phyloP scores from a whole-genome alignment of 2,888 invertebrate species.

The Brassicogethes aeneus region DNA sequence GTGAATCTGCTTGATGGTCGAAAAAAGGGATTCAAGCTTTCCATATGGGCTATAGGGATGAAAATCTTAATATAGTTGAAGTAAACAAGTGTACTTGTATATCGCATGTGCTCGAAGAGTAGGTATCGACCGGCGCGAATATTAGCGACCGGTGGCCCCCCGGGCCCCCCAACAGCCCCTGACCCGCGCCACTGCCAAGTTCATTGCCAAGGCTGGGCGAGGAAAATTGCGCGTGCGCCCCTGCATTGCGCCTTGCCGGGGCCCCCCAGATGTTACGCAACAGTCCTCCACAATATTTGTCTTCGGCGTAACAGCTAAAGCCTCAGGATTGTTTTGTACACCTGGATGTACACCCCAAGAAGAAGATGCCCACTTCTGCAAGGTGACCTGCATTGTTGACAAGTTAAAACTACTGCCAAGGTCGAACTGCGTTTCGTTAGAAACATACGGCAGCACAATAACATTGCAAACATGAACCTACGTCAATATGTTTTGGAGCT shows the following conservation, averaged over 20 bases:
- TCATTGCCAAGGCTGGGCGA: slow-evolving; percentile 73
- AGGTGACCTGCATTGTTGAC: slow-evolving; percentile 35
- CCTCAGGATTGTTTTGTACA: background rate
- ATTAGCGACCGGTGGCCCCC: slow-evolving; percentile 14
- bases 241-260: slow-evolving; percentile 51
- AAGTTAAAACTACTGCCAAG: slow-evolving; percentile 29
- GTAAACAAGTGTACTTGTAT: too few species aligned
- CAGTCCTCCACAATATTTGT: slow-evolving; percentile 9
- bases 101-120: too few species aligned
- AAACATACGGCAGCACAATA: slow-evolving; percentile 9
- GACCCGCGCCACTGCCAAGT: slow-evolving; percentile 48
- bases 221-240: slow-evolving; percentile 47
- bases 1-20: too few species aligned
- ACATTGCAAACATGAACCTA: slow-evolving; percentile 10
- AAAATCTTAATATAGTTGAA: too few species aligned
- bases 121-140: too few species aligned
- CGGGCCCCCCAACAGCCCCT: slow-evolving; percentile 9
- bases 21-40: too few species aligned
- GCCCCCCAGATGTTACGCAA: slow-evolving; percentile 12
- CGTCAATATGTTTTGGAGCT: too few species aligned
- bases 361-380: slow-evolving; percentile 23
- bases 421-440: slow-evolving; percentile 21
- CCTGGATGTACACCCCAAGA: slow-evolving; percentile 14
- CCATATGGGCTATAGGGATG: too few species aligned
- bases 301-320: slow-evolving; percentile 6